phyloP scores from a whole-genome alignment of 2,888 invertebrate species.

The Drosophila longiperda region DNA sequence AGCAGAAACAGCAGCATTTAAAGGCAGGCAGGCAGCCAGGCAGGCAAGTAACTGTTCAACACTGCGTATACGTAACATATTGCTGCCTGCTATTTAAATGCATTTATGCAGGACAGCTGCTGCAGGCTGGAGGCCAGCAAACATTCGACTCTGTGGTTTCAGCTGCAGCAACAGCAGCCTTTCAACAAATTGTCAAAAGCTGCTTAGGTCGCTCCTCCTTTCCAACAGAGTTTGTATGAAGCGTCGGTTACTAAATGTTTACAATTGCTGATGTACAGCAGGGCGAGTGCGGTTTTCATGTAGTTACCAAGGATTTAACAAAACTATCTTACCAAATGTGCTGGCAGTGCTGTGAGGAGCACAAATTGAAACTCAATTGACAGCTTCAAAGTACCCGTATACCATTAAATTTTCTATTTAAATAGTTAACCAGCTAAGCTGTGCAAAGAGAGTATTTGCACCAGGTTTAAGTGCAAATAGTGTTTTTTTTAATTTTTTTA shows the following conservation, averaged over 20 bases:
- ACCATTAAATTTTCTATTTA: conserved; percentile 1
- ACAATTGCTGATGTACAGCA: conserved; percentile 33
- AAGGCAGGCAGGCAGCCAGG: conserved; percentile 19
- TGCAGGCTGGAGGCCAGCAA: conserved; percentile 18
- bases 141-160: conserved; percentile 35
- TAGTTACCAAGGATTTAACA: conserved; percentile 45
- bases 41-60: conserved; percentile 27
- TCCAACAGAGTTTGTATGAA: conserved; percentile 31
- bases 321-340: conserved; percentile 47
- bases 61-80: conserved; percentile 75
- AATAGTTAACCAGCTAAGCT: neutral
- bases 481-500: neutral
- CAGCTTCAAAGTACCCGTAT: conserved; percentile 7
- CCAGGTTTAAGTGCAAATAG: neutral
- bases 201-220: conserved; percentile 43
- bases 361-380: conserved; percentile 48
- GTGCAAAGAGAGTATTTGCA: neutral
- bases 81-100: conserved; percentile 73
- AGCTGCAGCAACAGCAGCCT: conserved; percentile 35
- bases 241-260: conserved; percentile 48
- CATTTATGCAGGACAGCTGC: conserved; percentile 67
- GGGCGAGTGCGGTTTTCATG: conserved; percentile 35
- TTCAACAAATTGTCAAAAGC: conserved; percentile 78
- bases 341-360: conserved; percentile 2
- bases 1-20: conserved; percentile 9